Evolutionary conservation across 2,888 invertebrate genomes (phyloP).

Genomic region (Phanerotoma sp.): DNA sequence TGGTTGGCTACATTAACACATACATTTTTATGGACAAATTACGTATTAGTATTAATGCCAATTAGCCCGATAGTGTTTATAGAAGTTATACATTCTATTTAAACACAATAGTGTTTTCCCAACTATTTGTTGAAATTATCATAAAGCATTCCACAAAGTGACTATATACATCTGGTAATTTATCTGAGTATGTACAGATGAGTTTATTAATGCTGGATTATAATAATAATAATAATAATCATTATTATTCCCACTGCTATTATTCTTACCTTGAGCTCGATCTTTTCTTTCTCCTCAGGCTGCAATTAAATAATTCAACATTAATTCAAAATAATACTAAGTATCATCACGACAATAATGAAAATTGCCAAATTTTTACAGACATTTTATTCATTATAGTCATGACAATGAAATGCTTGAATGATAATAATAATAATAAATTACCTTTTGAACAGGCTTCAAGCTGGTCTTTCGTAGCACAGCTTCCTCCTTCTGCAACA

Average conservation of each 20-base stretch:
- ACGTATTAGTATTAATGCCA: background rate
- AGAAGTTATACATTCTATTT: background rate
- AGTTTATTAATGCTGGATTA: background rate
- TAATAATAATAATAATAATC: too few species aligned
- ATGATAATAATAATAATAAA: conserved; percentile 13
- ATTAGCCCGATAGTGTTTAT: background rate
- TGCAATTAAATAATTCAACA: conserved; percentile 27
- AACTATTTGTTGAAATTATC: background rate
- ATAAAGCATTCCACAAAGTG: background rate
- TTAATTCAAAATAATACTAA: background rate
- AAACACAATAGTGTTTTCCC: background rate
- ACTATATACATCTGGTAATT: too few species aligned
- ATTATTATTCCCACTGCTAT: too few species aligned
- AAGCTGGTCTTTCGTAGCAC: conserved; percentile 42
- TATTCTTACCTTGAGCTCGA: conserved; percentile 57
- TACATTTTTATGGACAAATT: conserved; percentile 5
- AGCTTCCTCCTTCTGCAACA: conserved; percentile 48
- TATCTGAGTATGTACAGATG: background rate
- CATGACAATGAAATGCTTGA: too few species aligned
- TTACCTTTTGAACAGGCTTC: conserved; percentile 47
- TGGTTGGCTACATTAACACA: conserved; percentile 44
- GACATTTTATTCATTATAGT: too few species aligned
- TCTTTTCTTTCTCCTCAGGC: conserved; percentile 46
- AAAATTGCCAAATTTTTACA: too few species aligned
- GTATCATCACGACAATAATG: too few species aligned